These are phyloP conservation scores for Corapipo altera DNA, from an alignment of 2,113 vertebrate genomes.

Conservation along the genomic window DNA sequence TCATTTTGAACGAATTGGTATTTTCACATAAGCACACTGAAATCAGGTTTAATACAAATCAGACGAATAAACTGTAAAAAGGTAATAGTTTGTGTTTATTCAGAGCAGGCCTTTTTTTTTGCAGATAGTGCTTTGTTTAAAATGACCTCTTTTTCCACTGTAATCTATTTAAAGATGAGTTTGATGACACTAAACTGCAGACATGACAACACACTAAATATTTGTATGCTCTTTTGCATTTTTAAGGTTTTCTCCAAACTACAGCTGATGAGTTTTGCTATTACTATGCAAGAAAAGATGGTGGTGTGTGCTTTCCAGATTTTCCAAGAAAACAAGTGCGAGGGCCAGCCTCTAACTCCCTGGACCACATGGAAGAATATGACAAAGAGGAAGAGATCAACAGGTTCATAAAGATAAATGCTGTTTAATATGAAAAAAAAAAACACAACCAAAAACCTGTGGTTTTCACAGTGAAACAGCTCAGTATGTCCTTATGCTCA, in stretches of 20 bases:
- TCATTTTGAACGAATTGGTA: background rate
- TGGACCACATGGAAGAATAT: conserved; percentile 89
- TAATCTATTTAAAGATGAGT: conserved; percentile 11
- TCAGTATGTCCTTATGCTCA: conserved; percentile 58
- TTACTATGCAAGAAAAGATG: conserved; percentile 90
- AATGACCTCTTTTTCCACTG: background rate
- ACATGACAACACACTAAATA: conserved; percentile 47
- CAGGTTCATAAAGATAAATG: conserved; percentile 88
- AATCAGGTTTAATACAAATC: background rate
- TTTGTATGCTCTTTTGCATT: conserved; percentile 67
- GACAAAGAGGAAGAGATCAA: conserved; percentile 92
- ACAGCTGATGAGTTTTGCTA: conserved; percentile 98
- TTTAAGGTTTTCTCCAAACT: conserved; percentile 93
- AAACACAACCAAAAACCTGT: background rate
- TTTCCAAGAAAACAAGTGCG: conserved; percentile 93
- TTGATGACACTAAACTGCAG: background rate
- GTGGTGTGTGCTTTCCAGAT: conserved; percentile 94
- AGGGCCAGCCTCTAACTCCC: conserved; percentile 93
- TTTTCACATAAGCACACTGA: background rate
- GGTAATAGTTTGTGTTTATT: background rate
- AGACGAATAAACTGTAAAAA: background rate
- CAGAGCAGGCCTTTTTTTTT: background rate
- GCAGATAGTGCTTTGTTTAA: conserved; percentile 3
- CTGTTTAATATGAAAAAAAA: conserved; percentile 63
- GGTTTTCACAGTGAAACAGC: conserved; percentile 68